Base-by-base conservation (phyloP, 1,140 invertebrate species). In the Plectrocnemia conspersa region DNA sequence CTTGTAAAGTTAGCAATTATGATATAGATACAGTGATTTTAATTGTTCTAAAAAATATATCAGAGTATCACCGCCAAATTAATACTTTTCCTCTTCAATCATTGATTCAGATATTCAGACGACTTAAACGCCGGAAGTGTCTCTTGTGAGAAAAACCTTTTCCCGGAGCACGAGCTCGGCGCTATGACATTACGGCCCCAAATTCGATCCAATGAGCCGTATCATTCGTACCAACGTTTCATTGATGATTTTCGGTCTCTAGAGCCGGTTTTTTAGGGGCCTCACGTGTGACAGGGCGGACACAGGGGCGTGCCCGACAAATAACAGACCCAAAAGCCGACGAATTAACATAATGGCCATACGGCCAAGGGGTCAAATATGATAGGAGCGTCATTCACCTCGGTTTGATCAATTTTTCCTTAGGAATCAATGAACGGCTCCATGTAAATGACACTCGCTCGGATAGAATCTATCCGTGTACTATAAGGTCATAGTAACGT, bases 281-380 rank as follows among this genome's bases (percentile, higher is more conserved):
- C 44, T 47, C 44, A 47, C 44, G 44, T 47, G 44, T 47, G 44
- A 47, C 44, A 47, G 44, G 44, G 44, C 44, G 44, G 44, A 47
- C 44, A 23, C 44, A 2, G 44, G 47, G 47, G 47, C 47, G 47
- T 50, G 47, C n/a, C 47, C 47, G 21, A 50, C 47, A 50, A 50
- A 50, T 50, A 38, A 50, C 47, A 50, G 47, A 21, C 47, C 47
- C 32, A 22, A 36, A 38, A 15, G 47, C 47, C 47, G 47, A 50
- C 47, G 47, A 50, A 50, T 50, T 50, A 50, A 50, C 47, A 50
- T 50, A 50, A 50, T 50, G 47, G 32, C 25, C 25, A 45, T 23
- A 18, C 38, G 38, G 38, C 45, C 45, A 47, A 47, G 32, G 47
- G 47, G 47, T 50, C 47, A 50, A 50, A n/a, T n/a, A 50, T 29